Evolutionary conservation across 2,888 invertebrate species (phyloP), one percentile per base, ranked within the genome.

Genomic region (Copidosoma aretas): DNA sequence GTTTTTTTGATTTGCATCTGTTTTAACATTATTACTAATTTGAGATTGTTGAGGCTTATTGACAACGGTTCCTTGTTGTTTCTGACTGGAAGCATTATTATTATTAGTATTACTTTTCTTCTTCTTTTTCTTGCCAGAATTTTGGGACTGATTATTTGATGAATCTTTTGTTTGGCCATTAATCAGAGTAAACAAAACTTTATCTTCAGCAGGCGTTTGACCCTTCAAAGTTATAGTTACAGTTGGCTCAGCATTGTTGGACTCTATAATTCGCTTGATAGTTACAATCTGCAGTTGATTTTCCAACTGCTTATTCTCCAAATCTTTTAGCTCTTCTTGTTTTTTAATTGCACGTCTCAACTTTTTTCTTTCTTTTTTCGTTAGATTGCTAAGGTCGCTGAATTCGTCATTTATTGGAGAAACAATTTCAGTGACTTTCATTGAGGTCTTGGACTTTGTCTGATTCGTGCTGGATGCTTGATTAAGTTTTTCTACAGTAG

Each of bases 181-280:
- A 10, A 90, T 88, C 72, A 92, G 86, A 1, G 91, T 91, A 77
- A 91, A 92, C 1, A 92, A 84, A 43, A 92, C 86, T 80, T 91
- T 90, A 75, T 92, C 91, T 79, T 91, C 89, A 70, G 90, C 90
- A 1, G 91, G 91, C 0, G 90, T 90, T 66, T 89, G 89, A 8
- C 91, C 92, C 77, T 91, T 91, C 41, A 92, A 85, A 0, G 92
- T 92, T 60, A 93, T 92, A 0, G 92, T 92, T 1, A 92, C 92
- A 25, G 90, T 91, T 14, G 92, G 91, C 74, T 91, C 90, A 0
- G 88, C 86, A 73, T 85, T 86, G 76, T 88, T 88, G 10, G 89
- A 89, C 74, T 91, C 88, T 82, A 90, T 89, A 1, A 91, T 89
- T 60, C 91, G 84, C 70, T 91, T 88, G 69, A 93, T 92, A 10